A percentile compares a stretch with the other conserved stretches of the same genome.
These are phyloP conservation scores for Jordanella pulchra DNA, from an alignment of 2,797 vertebrate genomes.

Conservation along the genomic window DNA sequence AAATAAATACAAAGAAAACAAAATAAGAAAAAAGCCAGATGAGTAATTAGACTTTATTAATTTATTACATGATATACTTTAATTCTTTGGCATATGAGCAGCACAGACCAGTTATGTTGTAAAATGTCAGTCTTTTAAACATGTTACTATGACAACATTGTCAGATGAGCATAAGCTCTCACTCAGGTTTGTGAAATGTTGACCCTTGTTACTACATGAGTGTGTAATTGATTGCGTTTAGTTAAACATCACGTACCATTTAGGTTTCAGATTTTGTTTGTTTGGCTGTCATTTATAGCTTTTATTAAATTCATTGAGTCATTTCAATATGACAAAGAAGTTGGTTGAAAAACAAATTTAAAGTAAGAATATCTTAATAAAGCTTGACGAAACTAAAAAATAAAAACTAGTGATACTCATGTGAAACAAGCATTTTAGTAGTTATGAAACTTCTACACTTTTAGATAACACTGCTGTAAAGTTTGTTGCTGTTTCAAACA, in stretches of 20 bases:
- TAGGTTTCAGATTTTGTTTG: neutral
- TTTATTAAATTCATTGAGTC: neutral
- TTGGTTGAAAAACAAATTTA: neutral
- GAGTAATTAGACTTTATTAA: constrained; percentile 13
- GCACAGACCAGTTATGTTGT: neutral
- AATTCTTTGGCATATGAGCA: constrained; percentile 1
- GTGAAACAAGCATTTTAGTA: neutral
- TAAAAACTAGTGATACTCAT: neutral
- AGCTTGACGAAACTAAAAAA: neutral
- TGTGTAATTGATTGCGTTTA: neutral
- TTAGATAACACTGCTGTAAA: neutral
- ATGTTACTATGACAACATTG: neutral
- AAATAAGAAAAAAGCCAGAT: neutral
- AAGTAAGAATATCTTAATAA: neutral
- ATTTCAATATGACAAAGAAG: neutral
- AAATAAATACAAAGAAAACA: neutral
- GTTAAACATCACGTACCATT: neutral
- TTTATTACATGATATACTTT: constrained; percentile 21
- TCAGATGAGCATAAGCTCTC: neutral
- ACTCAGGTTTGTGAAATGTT: neutral
- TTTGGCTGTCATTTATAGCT: neutral
- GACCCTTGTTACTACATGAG: neutral
- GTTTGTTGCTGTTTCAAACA: neutral
- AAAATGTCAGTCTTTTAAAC: neutral
- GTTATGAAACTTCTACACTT: neutral